These are phyloP conservation scores for Steinernema carpocapsae DNA, from an alignment of 2,888 invertebrate genomes.

Conservation along the genomic window DNA sequence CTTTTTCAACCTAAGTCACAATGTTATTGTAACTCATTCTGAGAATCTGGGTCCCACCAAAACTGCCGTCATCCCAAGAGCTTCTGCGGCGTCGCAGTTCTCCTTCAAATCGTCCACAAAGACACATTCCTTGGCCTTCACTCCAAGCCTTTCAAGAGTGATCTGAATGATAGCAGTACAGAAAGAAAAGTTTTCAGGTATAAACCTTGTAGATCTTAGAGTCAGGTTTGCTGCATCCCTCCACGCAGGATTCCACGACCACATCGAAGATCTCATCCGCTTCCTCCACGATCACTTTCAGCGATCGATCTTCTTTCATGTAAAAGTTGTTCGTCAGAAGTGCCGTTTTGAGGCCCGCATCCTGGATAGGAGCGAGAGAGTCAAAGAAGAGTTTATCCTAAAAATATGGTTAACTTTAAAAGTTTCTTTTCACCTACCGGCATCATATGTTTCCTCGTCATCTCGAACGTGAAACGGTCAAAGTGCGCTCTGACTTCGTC, in stretches of 20 bases:
- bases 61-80: constrained; percentile 32
- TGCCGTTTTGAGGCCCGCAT: constrained; percentile 31
- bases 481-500: constrained; percentile 7
- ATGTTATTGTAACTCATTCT: neutral
- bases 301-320: constrained; percentile 22
- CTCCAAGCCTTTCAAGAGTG: constrained; percentile 27
- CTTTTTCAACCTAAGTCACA: neutral
- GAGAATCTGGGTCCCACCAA: constrained; percentile 1
- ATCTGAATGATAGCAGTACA: constrained; percentile 13
- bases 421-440: neutral
- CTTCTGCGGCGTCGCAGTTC: constrained; percentile 35
- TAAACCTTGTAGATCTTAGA: constrained; percentile 66
- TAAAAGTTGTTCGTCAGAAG: constrained; percentile 39
- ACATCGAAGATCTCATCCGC: constrained; percentile 33
- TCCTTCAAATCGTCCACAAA: constrained; percentile 38
- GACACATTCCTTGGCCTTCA: constrained; percentile 36
- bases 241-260: constrained; percentile 68
- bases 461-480: constrained; percentile 3
- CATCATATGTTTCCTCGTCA: neutral
- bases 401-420: neutral
- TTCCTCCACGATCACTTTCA: constrained; percentile 33
- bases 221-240: constrained; percentile 69
- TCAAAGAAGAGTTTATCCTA: constrained; percentile 34
- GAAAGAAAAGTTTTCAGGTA: constrained; percentile 49
- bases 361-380: neutral